A percentile compares a stretch with the other conserved stretches of the same genome.
Evolutionary conservation across 1,140 invertebrate genomes (phyloP).

Genomic region (Macrocentrus cingulum): DNA sequence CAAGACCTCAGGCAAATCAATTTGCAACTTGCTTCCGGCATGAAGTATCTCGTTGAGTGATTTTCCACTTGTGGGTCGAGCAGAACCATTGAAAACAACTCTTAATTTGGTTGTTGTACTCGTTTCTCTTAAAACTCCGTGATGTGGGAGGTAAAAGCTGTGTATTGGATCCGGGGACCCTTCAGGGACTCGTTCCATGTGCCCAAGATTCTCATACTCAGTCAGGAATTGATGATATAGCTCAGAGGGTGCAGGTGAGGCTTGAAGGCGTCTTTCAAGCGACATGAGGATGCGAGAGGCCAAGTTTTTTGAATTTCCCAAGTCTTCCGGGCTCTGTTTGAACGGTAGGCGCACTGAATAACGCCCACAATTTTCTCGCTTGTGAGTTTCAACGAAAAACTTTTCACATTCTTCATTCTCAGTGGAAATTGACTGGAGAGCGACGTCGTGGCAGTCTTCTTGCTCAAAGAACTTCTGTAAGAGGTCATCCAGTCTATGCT

Average conservation of each 20-base stretch:
- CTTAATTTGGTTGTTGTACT: slow-evolving; percentile 38
- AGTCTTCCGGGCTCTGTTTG: not conserved
- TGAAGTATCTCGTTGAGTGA: slow-evolving; percentile 40
- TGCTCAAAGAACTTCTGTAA: not conserved
- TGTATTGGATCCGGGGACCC: not conserved
- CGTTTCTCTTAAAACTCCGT: slow-evolving; percentile 35
- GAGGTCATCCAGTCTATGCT: not conserved
- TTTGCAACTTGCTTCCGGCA: slow-evolving; percentile 19
- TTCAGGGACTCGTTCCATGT: slow-evolving; percentile 27
- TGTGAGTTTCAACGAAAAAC: not conserved
- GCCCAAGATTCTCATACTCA: slow-evolving; percentile 30
- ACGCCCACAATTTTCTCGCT: not conserved
- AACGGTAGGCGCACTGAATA: not conserved
- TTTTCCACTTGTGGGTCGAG: slow-evolving; percentile 35
- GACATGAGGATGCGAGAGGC: not conserved
- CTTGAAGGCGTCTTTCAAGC: not conserved
- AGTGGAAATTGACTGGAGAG: not conserved
- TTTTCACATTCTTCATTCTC: not conserved
- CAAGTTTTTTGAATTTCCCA: not conserved
- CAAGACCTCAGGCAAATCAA: slow-evolving; percentile 12
- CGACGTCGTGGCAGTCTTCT: not conserved
- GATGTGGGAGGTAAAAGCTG: slow-evolving; percentile 38
- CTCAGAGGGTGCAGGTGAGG: slow-evolving; percentile 6
- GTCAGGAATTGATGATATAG: slow-evolving; percentile 30
- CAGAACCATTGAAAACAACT: slow-evolving; percentile 48